Base-by-base conservation (phyloP, 2,113 vertebrate genomes). In the Eurystomus gularis region DNA sequence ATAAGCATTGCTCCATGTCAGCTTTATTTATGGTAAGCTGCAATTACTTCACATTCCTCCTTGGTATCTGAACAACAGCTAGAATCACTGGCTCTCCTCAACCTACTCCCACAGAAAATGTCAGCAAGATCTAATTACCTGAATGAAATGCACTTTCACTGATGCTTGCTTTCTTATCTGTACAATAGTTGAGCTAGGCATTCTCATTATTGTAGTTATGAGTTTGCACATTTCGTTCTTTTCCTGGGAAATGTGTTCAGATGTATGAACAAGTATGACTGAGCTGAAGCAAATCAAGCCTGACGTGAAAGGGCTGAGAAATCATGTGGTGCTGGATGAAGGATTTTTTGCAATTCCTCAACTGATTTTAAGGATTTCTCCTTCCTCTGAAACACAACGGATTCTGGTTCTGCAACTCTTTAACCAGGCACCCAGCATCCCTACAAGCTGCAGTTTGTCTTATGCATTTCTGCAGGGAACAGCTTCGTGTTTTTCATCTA, bases 61-160 rank as follows among this genome's bases (percentile, higher is more conserved):
- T 86, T 81, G 42, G 42, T 86, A 71, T 81, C 26, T 66, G 93
- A 93, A 93, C 60, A 95, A 65, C 79, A 90, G 55, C 64, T 86
- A 78, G 85, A 93, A 77, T 91, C 68, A 81, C 68, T 86, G 85
- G 26, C 60, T 96, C 33, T 90, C 79, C 68, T 90, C 44, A 88
- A 44, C 72, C 82, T 94, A 94, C 90, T 95, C 88, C 92, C 79
- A 83, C 93, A 86, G 93, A 90, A 97, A 96, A 94, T 92, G 90
- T 90, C 90, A 96, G 79, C 48, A 90, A 88, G 90, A 90, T 92
- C 90, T 93, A 97, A 94, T 93, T 95, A 95, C 86, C 68, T 75
- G 96, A 88, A 96, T 83, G 68, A 88, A 96, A 92, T 82, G 79
- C 58, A 83, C 75, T 96, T 96, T 93, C 72, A 55, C 79, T 88